Evolutionary conservation across 2,797 vertebrate species (phyloP), one percentile per base, ranked within the genome.

Genomic region (Notamacropus eugenii): DNA sequence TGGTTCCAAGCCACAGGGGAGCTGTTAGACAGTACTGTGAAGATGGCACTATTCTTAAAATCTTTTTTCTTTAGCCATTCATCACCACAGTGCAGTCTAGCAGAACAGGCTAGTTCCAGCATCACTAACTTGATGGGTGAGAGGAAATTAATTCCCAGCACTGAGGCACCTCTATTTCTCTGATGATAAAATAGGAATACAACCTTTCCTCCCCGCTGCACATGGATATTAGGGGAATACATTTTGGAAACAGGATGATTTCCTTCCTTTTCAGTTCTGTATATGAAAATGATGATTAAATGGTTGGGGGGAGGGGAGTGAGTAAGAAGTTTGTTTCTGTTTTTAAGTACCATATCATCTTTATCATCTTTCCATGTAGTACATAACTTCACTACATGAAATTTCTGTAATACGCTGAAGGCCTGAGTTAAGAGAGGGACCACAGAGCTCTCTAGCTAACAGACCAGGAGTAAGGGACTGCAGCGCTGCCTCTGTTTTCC

Each of bases 401-500:
- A 93, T 93, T 40, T 96, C n/a, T 55, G 29, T 2, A 27, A 46
- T 52, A 56, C 92, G 92, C 0, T 92, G 46, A 93, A 94, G 94
- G 92, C 50, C 31, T 50, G 29, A 92, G 74, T 94, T 52, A 62
- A 94, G 90, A 90, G 58, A 94, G 87, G 82, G 50, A 52, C 87
- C 58, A 55, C n/a, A 55, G 87, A 93, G 55, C 93, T 50, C 12
- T 93, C 54, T n/a, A 12, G 90, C 55, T 93, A 40, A 67, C 8
- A 14, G 52, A 10, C 29, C 55, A 90, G 52, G 58, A 11, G 12
- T 10, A 29, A 59, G 58, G 10, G 11, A 29, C 58, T 11, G 10
- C 57, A 29, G 27, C 29, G 14, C 1, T 67, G 62, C 29, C 31
- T 31, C 14, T 2, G 14, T 4, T 67, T n/a, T n/a, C 62, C 14